phyloP scores from a whole-genome alignment of 2,888 invertebrate genomes.

The Druceiella hillmani region DNA sequence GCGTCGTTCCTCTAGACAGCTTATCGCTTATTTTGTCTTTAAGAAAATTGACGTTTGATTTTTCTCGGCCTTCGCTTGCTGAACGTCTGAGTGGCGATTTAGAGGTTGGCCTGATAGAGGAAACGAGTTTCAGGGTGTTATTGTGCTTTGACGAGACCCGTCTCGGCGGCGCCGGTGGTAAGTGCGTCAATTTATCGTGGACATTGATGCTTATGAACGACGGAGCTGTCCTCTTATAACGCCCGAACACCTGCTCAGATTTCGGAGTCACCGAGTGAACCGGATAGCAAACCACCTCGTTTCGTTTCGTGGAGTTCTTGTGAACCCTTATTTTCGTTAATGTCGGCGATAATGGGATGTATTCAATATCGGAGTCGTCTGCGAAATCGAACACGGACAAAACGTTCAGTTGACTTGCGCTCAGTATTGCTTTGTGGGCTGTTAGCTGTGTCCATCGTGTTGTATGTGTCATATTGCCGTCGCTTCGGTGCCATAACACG shows the following conservation, averaged over 20 bases:
- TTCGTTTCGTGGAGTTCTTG: conserved; percentile 51
- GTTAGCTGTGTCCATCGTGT: too few species aligned
- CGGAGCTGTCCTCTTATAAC: conserved; percentile 55
- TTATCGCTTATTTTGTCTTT: conserved; percentile 59
- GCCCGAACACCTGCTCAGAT: conserved; percentile 43
- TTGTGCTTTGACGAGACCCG: conserved; percentile 71
- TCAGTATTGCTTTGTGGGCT: too few species aligned
- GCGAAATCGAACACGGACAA: conserved; percentile 49
- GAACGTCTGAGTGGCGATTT: conserved; percentile 31
- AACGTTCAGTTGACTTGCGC: too few species aligned
- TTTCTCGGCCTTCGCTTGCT: conserved; percentile 30
- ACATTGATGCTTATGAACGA: conserved; percentile 45
- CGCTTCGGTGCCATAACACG: too few species aligned
- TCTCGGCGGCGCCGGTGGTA: conserved; percentile 68
- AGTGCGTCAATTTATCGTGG: conserved; percentile 30
- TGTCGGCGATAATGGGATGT: conserved; percentile 75
- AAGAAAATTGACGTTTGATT: conserved; percentile 55
- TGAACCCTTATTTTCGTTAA: conserved; percentile 75
- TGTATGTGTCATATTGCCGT: too few species aligned
- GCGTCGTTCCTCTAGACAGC: conserved; percentile 47
- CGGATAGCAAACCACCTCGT: conserved; percentile 60
- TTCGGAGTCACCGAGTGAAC: conserved; percentile 28
- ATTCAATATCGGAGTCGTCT: conserved; percentile 76
- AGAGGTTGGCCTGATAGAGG: conserved; percentile 44
- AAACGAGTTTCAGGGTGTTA: conserved; percentile 60